Conservation (phyloP, 1,140 invertebrate species). For the Drosophila malerkotliana region DNA sequence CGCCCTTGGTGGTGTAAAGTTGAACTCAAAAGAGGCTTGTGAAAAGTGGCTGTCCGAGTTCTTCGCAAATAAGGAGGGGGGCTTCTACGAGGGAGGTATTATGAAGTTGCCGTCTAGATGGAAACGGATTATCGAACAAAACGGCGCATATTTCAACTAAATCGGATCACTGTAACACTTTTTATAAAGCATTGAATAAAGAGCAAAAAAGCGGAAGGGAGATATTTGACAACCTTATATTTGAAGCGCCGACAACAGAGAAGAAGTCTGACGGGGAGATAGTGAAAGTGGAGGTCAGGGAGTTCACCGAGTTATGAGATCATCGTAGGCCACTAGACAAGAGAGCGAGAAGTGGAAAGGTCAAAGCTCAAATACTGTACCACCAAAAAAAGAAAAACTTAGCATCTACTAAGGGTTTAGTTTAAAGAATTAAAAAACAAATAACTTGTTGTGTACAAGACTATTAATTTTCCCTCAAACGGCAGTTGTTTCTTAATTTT, state of each 20-base stretch:
- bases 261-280: constrained; percentile 5
- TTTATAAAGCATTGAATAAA: no score
- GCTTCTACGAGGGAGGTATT: no score
- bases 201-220: no score
- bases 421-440: background rate
- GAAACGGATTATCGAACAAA: no score
- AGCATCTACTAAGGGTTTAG: background rate
- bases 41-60: no score
- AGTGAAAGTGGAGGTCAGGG: constrained; percentile 55
- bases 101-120: no score
- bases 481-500: constrained; percentile 58
- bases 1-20: no score
- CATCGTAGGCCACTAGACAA: constrained; percentile 13
- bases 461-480: constrained; percentile 13
- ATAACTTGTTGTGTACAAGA: background rate
- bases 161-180: no score
- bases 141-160: no score
- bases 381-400: background rate
- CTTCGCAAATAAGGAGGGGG: no score
- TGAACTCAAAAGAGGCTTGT: no score
- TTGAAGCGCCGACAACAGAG: constrained; percentile 17
- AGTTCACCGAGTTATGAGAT: constrained; percentile 50
- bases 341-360: constrained; percentile 2
- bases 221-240: no score
- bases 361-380: background rate